A percentile compares a stretch with the other conserved stretches of the same genome.
phyloP scores from a whole-genome alignment of 2,113 vertebrate species.

The Grallaria varia region DNA sequence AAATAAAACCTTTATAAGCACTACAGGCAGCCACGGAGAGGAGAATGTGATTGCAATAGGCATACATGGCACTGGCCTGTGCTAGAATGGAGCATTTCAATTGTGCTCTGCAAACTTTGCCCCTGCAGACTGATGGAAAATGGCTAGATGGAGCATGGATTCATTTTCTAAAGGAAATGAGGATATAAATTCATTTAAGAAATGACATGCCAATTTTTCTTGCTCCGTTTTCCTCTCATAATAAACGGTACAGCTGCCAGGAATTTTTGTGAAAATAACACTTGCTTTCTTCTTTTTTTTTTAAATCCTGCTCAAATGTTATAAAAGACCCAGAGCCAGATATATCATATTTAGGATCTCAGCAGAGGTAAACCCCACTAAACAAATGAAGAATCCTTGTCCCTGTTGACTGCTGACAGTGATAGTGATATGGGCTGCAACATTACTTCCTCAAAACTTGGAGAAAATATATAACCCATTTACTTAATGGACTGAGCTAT shows the following conservation, averaged over 20 bases:
- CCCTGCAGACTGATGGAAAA: slow-evolving; percentile 55
- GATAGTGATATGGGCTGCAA: not conserved
- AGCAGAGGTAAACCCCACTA: slow-evolving; percentile 6
- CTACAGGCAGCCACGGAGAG: not conserved
- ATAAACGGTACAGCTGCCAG: slow-evolving; percentile 58
- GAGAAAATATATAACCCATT: slow-evolving; percentile 61
- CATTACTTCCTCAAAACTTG: slow-evolving; percentile 49
- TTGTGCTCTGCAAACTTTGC: slow-evolving; percentile 56
- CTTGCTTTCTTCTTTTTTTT: not conserved
- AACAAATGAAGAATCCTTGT: slow-evolving; percentile 3
- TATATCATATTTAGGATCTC: not conserved
- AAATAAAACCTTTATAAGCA: slow-evolving; percentile 49
- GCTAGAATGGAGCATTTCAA: not conserved
- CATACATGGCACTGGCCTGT: not conserved
- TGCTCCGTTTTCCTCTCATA: slow-evolving; percentile 56
- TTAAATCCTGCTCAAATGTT: not conserved
- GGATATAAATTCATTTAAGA: slow-evolving; percentile 68
- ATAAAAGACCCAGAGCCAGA: slow-evolving; percentile 18
- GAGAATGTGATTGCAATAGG: slow-evolving; percentile 19
- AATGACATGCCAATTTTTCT: slow-evolving; percentile 67
- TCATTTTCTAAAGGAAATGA: slow-evolving; percentile 68
- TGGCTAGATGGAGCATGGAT: slow-evolving; percentile 47
- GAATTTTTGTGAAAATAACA: slow-evolving; percentile 65
- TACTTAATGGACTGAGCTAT: slow-evolving; percentile 67
- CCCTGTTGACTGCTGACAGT: not conserved